Conservation (phyloP, 2,888 invertebrate genomes). For the Diplazon laetatorius region DNA sequence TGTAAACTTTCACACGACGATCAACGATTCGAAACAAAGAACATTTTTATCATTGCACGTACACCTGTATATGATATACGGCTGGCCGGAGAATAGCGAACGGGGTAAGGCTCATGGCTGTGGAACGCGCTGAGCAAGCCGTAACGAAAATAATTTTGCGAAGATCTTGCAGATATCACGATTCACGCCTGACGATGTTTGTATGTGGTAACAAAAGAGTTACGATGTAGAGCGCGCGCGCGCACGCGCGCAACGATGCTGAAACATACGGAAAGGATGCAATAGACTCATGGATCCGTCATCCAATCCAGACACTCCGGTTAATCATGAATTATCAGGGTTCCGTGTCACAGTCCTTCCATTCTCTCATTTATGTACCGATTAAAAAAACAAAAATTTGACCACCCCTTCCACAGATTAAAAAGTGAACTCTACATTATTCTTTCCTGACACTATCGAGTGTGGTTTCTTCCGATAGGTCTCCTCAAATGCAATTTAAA, state of each 20-base stretch:
- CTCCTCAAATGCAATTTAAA: too few species aligned
- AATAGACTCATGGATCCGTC: too few species aligned
- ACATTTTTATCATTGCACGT: slow-evolving; percentile 6
- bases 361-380: too few species aligned
- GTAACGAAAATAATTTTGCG: slow-evolving; percentile 46
- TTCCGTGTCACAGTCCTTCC: too few species aligned
- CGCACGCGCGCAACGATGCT: slow-evolving; percentile 22
- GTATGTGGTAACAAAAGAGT: slow-evolving; percentile 31
- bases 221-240: too few species aligned
- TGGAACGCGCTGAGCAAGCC: slow-evolving; percentile 44
- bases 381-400: too few species aligned
- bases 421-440: too few species aligned
- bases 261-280: slow-evolving; percentile 41
- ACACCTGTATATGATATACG: background rate
- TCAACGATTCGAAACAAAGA: slow-evolving; percentile 5
- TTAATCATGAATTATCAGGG: too few species aligned
- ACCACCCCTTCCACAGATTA: too few species aligned
- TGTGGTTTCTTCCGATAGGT: too few species aligned
- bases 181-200: slow-evolving; percentile 22
- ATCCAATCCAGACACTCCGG: too few species aligned
- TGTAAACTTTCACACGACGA: slow-evolving; percentile 31
- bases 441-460: too few species aligned
- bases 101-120: slow-evolving; percentile 24
- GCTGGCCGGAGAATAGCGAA: slow-evolving; percentile 9
- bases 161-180: slow-evolving; percentile 24